A percentile compares a stretch with the other conserved stretches of the same genome.
phyloP scores from a whole-genome alignment of 2,888 invertebrate species.

The Drosophila borborema region DNA sequence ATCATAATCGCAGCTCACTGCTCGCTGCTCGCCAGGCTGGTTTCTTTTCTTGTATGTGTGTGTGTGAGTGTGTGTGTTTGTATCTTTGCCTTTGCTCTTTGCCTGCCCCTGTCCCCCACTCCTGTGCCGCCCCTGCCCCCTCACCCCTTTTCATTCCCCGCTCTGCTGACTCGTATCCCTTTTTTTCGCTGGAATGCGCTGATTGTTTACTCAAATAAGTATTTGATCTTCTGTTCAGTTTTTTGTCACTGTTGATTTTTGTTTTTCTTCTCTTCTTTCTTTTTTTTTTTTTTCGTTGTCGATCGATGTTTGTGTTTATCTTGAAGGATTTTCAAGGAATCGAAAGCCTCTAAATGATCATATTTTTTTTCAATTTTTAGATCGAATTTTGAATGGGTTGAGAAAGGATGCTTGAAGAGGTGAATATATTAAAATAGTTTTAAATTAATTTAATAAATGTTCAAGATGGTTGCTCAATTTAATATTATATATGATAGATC shows the following conservation, averaged over 20 bases:
- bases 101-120: conserved; percentile 15
- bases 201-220: conserved; percentile 76
- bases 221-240: conserved; percentile 67
- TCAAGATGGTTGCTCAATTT: background rate
- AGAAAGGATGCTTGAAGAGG: background rate
- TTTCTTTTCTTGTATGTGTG: conserved; percentile 25
- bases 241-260: conserved; percentile 51
- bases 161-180: conserved; percentile 64
- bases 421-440: background rate
- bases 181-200: conserved; percentile 68
- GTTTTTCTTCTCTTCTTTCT: background rate
- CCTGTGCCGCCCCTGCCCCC: background rate
- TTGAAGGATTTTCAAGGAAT: conserved; percentile 74
- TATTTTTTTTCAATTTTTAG: conserved; percentile 21
- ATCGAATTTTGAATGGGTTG: background rate
- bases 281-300: background rate
- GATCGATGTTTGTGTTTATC: conserved; percentile 50
- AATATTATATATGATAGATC: too few relatives aligned
- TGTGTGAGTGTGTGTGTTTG: conserved; percentile 17
- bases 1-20: conserved; percentile 60
- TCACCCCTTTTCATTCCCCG: background rate
- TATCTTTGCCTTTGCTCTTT: conserved; percentile 26
- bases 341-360: conserved; percentile 42
- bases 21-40: conserved; percentile 37
- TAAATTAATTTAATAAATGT: too few relatives aligned